Percentiles rank a stretch among this genome's conserved stretches.
Conservation (phyloP, 2,888 invertebrate genomes). For the Drosophila longiperda region DNA sequence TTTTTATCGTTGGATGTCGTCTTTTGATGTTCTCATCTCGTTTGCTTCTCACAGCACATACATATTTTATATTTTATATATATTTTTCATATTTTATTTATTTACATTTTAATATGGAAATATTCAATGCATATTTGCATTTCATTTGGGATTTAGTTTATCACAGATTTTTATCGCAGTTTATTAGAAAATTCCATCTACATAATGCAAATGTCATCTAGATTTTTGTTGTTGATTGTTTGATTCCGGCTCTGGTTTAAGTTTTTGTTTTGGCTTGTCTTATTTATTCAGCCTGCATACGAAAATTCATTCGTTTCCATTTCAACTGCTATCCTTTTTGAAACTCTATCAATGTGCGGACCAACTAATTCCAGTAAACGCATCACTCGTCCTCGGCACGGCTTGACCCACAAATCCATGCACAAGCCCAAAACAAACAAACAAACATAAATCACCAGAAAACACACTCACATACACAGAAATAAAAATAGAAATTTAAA, state of each 20-base stretch:
- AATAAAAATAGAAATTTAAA: constrained; percentile 71
- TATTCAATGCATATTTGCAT: constrained; percentile 69
- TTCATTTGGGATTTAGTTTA: constrained; percentile 69
- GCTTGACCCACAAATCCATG: constrained; percentile 73
- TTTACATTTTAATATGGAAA: constrained; percentile 68
- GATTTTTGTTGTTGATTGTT: constrained; percentile 44
- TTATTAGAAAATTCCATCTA: constrained; percentile 59
- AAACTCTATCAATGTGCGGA: constrained; percentile 44
- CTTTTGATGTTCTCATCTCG: constrained; percentile 63
- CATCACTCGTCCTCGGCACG: constrained; percentile 51
- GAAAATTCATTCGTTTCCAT: constrained; percentile 30
- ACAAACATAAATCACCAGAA: constrained; percentile 72
- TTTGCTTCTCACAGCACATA: constrained; percentile 27
- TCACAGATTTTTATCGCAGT: constrained; percentile 65
- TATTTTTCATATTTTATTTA: constrained; percentile 62
- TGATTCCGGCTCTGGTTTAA: constrained; percentile 1
- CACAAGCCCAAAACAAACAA: constrained; percentile 65
- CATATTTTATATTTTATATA: constrained; percentile 18
- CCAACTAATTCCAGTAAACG: constrained; percentile 72
- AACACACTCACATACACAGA: constrained; percentile 25
- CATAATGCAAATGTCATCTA: constrained; percentile 59
- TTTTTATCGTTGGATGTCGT: constrained; percentile 60
- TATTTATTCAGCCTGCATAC: constrained; percentile 71
- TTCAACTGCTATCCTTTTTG: constrained; percentile 34
- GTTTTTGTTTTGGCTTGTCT: constrained; percentile 22